Evolutionary conservation across 2,113 vertebrate genomes (phyloP).

Genomic region (Micronycteris hirsuta): DNA sequence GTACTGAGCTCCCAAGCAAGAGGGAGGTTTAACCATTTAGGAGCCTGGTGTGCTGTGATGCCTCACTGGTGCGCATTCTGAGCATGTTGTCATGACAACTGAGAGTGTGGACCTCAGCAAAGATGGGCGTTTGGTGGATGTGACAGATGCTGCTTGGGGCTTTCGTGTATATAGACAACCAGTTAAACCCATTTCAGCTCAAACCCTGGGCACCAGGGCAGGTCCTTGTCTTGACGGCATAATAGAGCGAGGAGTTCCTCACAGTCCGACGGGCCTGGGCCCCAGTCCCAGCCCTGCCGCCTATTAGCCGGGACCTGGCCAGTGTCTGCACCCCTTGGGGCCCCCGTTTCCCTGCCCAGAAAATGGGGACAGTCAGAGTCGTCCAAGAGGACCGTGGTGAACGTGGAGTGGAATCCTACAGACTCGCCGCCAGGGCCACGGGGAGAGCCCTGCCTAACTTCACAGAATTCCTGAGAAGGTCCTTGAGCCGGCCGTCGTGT

Average conservation of each 20-base stretch:
- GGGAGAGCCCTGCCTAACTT: not conserved
- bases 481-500: not conserved
- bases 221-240: not conserved
- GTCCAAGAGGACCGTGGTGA: not conserved
- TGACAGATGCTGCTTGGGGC: not conserved
- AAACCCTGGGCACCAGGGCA: not conserved
- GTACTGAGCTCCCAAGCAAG: not conserved
- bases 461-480: no score
- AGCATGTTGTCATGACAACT: not conserved
- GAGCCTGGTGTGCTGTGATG: not conserved
- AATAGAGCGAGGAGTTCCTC: not conserved
- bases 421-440: not conserved
- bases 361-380: not conserved
- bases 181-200: not conserved
- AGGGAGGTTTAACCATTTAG: not conserved
- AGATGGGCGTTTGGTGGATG: accelerated
- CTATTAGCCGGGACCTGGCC: no score
- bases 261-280: not conserved
- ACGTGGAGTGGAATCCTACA: not conserved
- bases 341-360: not conserved
- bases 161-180: not conserved
- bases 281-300: not conserved
- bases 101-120: not conserved
- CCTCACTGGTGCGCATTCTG: not conserved
- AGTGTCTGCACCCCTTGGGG: not conserved